These are phyloP conservation scores for Cariama cristata DNA, from an alignment of 2,113 vertebrate genomes.

Conservation along the genomic window DNA sequence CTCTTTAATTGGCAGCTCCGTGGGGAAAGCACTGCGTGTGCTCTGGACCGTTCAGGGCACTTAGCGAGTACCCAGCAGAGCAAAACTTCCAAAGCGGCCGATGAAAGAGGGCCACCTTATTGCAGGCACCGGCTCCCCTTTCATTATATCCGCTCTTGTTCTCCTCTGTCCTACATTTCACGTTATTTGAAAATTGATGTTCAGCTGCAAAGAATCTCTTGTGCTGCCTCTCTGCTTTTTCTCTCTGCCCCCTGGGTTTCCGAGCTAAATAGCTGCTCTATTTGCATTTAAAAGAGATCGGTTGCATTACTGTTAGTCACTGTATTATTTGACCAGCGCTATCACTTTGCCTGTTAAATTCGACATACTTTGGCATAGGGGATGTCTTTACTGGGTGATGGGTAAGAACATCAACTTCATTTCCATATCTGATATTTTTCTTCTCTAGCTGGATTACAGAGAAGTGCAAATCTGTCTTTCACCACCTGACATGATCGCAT, in stretches of 20 bases:
- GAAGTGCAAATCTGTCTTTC: background rate
- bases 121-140: background rate
- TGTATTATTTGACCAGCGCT: background rate
- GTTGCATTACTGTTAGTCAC: background rate
- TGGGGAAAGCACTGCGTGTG: background rate
- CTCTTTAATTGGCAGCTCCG: background rate
- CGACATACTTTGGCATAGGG: accelerated
- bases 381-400: background rate
- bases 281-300: background rate
- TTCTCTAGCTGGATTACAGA: background rate
- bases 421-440: background rate
- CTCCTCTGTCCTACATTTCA: background rate
- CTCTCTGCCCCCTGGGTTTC: background rate
- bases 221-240: background rate
- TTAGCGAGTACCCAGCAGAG: background rate
- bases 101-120: background rate
- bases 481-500: background rate
- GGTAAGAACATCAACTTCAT: background rate
- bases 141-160: background rate
- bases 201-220: background rate
- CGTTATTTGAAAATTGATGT: background rate
- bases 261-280: background rate
- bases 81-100: background rate
- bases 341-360: background rate
- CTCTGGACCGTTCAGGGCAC: background rate